Conservation (phyloP, 2,113 vertebrate genomes). For the Forbesichthys papilliferus region DNA sequence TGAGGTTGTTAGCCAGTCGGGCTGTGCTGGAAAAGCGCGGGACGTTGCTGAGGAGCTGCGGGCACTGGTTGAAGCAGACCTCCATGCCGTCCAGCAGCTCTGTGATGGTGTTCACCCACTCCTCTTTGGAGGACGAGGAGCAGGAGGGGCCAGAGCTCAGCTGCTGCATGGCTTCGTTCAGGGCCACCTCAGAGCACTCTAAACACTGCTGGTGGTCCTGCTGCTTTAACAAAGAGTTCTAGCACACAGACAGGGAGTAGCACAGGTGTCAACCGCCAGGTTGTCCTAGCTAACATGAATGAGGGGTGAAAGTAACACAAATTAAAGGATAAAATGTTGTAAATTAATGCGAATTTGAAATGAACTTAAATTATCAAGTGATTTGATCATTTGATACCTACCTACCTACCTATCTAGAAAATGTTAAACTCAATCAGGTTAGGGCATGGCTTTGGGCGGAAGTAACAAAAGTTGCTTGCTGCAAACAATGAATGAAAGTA, state of each 20-base stretch:
- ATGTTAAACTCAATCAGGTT: too few relatives aligned
- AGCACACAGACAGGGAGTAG: neutral
- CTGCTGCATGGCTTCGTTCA: constrained; percentile 94
- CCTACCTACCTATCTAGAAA: too few relatives aligned
- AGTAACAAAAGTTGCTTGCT: too few relatives aligned
- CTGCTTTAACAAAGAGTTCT: constrained; percentile 91
- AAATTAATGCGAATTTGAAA: too few relatives aligned
- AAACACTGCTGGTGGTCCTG: constrained; percentile 89
- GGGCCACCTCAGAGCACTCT: constrained; percentile 88
- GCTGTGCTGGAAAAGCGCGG: constrained; percentile 77
- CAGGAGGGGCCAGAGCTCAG: constrained; percentile 78
- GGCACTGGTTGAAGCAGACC: constrained; percentile 80
- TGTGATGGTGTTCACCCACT: constrained; percentile 90
- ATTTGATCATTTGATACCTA: too few relatives aligned
- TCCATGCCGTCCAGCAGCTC: constrained; percentile 88
- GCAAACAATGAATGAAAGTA: too few relatives aligned
- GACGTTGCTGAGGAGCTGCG: constrained; percentile 75
- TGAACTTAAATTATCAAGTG: too few relatives aligned
- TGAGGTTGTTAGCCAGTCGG: constrained; percentile 90
- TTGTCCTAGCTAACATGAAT: too few relatives aligned
- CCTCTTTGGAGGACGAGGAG: constrained; percentile 83
- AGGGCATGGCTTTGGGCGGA: too few relatives aligned
- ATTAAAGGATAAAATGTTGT: too few relatives aligned
- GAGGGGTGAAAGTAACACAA: too few relatives aligned
- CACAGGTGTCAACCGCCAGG: too few relatives aligned